Evolutionary conservation across 2,113 vertebrate species (phyloP).

Genomic region (Toxostoma redivivum): DNA sequence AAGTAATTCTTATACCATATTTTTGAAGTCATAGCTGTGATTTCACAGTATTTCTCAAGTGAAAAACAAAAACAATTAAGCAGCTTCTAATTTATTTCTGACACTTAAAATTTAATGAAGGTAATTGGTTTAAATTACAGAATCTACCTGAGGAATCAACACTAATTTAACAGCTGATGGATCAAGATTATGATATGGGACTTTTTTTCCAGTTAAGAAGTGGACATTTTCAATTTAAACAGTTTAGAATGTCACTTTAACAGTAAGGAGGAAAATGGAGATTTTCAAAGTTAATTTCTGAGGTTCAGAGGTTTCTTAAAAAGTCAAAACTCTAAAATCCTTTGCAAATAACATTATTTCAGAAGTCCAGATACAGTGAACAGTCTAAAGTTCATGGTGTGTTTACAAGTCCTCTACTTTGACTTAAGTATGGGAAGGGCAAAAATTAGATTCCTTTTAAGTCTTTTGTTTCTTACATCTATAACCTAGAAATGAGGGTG

Average conservation of each 20-base stretch:
- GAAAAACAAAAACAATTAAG: background rate
- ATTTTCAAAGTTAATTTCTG: background rate
- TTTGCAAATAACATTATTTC: background rate
- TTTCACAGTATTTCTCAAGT: background rate
- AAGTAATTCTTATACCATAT: background rate
- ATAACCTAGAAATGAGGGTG: background rate
- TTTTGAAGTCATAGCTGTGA: background rate
- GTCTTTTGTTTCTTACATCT: background rate
- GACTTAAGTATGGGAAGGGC: background rate
- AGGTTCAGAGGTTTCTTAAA: background rate
- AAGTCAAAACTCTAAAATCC: background rate
- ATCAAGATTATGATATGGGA: background rate
- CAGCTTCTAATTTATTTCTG: conserved; percentile 11
- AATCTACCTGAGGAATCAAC: background rate
- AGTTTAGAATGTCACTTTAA: background rate
- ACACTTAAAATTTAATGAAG: background rate
- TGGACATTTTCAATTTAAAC: background rate
- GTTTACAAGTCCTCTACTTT: background rate
- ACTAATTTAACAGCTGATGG: background rate
- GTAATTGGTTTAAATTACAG: conserved; percentile 18
- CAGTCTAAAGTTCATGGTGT: background rate
- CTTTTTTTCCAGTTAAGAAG: background rate
- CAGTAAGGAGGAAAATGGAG: background rate
- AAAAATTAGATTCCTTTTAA: background rate
- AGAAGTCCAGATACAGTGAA: background rate